Conservation (phyloP, 2,797 vertebrate genomes). For the Ctenosaura bakeri region DNA sequence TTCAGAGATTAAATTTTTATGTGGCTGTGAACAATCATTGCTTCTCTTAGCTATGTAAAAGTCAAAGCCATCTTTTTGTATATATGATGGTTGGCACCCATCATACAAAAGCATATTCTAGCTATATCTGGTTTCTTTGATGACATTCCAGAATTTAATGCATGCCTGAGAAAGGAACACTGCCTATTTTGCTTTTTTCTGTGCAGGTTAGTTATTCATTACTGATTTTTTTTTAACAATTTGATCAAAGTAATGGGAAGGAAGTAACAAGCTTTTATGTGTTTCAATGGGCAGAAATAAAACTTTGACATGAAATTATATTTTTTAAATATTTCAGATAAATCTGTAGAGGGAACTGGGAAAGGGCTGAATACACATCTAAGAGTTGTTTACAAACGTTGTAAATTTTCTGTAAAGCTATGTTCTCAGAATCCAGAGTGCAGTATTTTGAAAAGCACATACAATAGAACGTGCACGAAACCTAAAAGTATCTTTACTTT, state of each 20-base stretch:
- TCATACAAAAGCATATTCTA: background rate
- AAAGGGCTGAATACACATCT: background rate
- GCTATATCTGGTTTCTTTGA: background rate
- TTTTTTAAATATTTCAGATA: background rate
- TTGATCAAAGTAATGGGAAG: background rate
- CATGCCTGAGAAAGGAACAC: background rate
- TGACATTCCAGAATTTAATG: background rate
- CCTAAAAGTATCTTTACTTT: background rate
- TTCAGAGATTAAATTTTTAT: background rate
- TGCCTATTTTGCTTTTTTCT: background rate
- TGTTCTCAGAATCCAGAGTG: background rate
- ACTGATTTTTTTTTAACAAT: background rate
- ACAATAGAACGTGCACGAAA: background rate
- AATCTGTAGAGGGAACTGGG: background rate
- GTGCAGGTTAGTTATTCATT: background rate
- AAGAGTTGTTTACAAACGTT: too few relatives aligned
- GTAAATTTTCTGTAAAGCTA: too few relatives aligned
- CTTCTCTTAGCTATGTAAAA: background rate
- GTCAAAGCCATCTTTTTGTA: background rate
- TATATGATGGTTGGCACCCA: background rate
- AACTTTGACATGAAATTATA: background rate
- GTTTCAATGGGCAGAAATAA: background rate
- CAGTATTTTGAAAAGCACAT: background rate
- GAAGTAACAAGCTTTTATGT: background rate
- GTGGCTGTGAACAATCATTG: background rate